Evolutionary conservation across 2,888 invertebrate species (phyloP).

Genomic region (Harmothoe impar): DNA sequence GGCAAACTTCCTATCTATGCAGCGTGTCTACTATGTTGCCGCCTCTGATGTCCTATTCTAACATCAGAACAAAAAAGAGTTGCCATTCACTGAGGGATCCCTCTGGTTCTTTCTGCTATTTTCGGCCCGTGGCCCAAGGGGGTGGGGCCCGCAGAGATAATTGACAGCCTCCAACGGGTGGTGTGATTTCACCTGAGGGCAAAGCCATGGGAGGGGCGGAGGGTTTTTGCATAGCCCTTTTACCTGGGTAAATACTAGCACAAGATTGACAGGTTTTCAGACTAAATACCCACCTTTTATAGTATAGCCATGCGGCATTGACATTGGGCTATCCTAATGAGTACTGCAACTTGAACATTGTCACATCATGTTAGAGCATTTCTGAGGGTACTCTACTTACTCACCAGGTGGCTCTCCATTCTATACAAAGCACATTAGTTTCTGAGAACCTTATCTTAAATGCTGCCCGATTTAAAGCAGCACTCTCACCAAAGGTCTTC

Average conservation of each 20-base stretch:
- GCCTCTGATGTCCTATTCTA: conserved; percentile 11
- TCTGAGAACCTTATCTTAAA: not conserved
- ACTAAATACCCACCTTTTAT: conserved; percentile 12
- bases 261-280: not conserved
- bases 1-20: not conserved
- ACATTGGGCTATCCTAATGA: not conserved
- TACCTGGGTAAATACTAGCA: conserved; percentile 23
- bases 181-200: not conserved
- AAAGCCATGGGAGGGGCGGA: conserved; percentile 17
- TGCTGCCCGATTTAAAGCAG: not conserved
- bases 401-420: not conserved
- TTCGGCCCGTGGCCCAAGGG: not conserved
- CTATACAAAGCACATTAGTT: not conserved
- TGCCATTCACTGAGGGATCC: not conserved
- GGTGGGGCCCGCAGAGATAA: not conserved
- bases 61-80: conserved; percentile 1
- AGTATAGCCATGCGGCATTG: not conserved
- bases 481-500: no score
- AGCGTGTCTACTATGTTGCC: not conserved
- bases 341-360: not conserved
- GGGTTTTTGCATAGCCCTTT: not conserved
- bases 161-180: not conserved
- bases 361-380: not conserved
- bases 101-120: not conserved
- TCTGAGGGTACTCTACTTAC: not conserved